phyloP scores from a whole-genome alignment of 2,797 vertebrate species.

The Eulemur rubriventer region DNA sequence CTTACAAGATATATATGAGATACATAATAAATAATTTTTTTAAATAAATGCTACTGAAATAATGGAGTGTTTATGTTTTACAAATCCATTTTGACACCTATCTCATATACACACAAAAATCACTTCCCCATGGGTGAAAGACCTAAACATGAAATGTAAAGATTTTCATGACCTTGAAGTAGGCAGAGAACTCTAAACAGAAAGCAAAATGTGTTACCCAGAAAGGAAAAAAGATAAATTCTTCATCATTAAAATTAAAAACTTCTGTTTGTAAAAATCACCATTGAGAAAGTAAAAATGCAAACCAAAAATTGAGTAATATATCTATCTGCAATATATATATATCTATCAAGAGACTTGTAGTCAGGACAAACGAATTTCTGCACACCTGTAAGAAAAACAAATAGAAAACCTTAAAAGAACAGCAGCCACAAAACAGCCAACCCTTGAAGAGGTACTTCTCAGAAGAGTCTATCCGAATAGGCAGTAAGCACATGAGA shows the following conservation, averaged over 20 bases:
- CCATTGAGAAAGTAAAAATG: not conserved
- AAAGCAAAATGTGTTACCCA: not conserved
- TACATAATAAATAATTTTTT: not conserved
- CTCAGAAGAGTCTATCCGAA: not conserved
- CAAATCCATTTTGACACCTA: not conserved
- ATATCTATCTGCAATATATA: accelerated
- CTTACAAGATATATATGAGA: not conserved
- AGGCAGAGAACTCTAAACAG: not conserved
- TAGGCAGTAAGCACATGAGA: not conserved
- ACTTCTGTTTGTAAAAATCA: not conserved
- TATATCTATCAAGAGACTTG: not conserved
- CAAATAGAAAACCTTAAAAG: not conserved
- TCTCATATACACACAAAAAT: not conserved
- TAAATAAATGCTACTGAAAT: not conserved
- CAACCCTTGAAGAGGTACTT: not conserved
- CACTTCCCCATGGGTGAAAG: not conserved
- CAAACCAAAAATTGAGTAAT: not conserved
- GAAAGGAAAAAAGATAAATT: not conserved
- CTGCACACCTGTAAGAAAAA: not conserved
- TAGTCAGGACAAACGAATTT: not conserved
- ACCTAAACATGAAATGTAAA: not conserved
- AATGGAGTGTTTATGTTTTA: not conserved
- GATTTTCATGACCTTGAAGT: not conserved
- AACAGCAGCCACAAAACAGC: not conserved
- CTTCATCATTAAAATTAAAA: not conserved